These are phyloP conservation scores for Lasioglossum villosulum DNA, from an alignment of 2,888 invertebrate genomes.

Conservation along the genomic window DNA sequence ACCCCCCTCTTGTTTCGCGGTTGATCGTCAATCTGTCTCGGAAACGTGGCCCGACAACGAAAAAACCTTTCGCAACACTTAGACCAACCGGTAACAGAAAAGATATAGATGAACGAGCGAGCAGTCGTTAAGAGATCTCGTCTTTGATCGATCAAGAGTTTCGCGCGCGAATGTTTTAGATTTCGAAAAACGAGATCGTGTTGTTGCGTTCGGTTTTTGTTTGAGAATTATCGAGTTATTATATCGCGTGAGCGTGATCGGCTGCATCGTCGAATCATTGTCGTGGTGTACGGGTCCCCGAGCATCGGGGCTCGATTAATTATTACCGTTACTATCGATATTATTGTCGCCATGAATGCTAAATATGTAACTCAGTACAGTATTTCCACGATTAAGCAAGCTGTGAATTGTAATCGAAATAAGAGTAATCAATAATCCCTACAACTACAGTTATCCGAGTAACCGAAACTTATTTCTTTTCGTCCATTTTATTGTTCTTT, in stretches of 20 bases:
- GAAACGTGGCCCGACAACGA: neutral
- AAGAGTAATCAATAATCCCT: conserved; percentile 33
- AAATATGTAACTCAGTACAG: conserved; percentile 50
- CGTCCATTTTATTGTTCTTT: neutral
- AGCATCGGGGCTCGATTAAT: conserved; percentile 21
- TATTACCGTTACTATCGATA: conserved; percentile 39
- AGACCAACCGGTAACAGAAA: neutral
- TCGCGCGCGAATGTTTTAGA: conserved; percentile 26
- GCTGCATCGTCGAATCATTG: conserved; percentile 5
- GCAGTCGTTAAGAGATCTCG: conserved; percentile 9
- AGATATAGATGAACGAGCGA: neutral
- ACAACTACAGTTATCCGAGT: conserved; percentile 21
- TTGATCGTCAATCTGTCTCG: conserved; percentile 7
- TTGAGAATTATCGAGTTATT: conserved; percentile 27
- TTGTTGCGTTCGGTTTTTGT: conserved; percentile 38
- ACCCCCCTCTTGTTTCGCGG: conserved; percentile 3
- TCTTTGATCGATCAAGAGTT: conserved; percentile 18
- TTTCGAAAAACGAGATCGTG: conserved; percentile 4
- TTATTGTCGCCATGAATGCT: conserved; percentile 43
- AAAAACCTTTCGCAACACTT: neutral
- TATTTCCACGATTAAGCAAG: conserved; percentile 46
- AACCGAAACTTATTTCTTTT: neutral
- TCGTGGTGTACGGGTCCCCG: neutral
- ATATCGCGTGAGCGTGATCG: conserved; percentile 6
- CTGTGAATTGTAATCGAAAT: conserved; percentile 56